Conservation (phyloP, 1,140 invertebrate genomes). For the Ips nitidus region DNA sequence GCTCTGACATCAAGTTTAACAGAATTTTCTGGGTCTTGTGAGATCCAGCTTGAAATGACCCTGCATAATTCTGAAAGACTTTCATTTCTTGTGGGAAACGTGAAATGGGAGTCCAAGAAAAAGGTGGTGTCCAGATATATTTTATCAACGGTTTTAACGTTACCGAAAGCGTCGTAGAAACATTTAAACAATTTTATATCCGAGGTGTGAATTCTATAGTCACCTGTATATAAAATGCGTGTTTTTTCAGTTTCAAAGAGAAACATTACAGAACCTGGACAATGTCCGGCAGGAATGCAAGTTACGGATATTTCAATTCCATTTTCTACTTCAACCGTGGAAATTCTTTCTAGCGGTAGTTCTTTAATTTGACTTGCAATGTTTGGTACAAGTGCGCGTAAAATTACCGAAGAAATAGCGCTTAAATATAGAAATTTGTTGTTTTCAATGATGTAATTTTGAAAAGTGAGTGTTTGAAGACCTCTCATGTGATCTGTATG, state of each 20-base stretch:
- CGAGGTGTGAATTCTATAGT: constrained; percentile 62
- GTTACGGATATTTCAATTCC: constrained; percentile 57
- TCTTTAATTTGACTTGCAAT: constrained; percentile 44
- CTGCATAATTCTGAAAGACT: constrained; percentile 56
- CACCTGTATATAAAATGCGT: constrained; percentile 68
- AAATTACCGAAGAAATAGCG: constrained; percentile 52
- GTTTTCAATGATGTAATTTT: constrained; percentile 35
- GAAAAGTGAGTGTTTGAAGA: constrained; percentile 47
- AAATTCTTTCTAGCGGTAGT: constrained; percentile 45
- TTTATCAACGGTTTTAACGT: constrained; percentile 59
- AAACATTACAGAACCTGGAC: constrained; percentile 75
- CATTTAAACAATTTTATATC: constrained; percentile 59
- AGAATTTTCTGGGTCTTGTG: constrained; percentile 51
- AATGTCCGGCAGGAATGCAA: constrained; percentile 67
- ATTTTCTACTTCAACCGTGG: constrained; percentile 38
- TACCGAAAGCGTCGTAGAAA: constrained; percentile 55
- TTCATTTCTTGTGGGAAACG: constrained; percentile 62
- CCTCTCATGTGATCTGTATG: constrained; percentile 70
- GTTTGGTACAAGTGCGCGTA: constrained; percentile 43
- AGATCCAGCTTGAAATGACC: constrained; percentile 60
- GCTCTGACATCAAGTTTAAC: constrained; percentile 59
- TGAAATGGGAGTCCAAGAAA: constrained; percentile 53
- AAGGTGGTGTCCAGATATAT: constrained; percentile 76
- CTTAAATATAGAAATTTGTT: constrained; percentile 54
- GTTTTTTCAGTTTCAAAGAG: constrained; percentile 58